Base-by-base conservation (phyloP, 2,113 vertebrate genomes). In the Paracanthobrama guichenoti region DNA sequence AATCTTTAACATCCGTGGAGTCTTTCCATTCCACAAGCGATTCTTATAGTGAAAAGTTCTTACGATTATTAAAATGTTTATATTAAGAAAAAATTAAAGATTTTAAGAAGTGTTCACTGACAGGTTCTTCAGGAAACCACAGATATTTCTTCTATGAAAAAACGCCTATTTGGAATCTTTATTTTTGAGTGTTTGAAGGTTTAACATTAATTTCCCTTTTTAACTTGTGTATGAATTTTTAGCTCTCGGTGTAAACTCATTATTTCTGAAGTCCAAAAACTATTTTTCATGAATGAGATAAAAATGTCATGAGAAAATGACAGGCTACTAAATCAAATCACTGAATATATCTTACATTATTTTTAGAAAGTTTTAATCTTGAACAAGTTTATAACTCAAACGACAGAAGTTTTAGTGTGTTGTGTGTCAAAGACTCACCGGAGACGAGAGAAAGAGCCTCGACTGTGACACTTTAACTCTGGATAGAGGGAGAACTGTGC, bases 351-450 rank as follows among this genome's bases (percentile, higher is more conserved):
- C 4, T 24, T 4, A 11, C 1, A n/a, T n/a, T n/a, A n/a, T 28
- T 64, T 28, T 64, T 18, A 66, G 24, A 64, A 28, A 28, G 18
- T 14, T 14, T n/a, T 62, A 1, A 14, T 64, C 3, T 66, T 35
- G 16, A 20, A 67, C 16, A 67, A 2, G 3, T 67, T 67, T 66
- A 64, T n/a, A 31, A 26, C 6, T 31, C 26, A 18, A 35, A 10
- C 2, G 16, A 31, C 26, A 66, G 64, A 28, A 0, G 24, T 5
- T 67, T 67, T 35, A 67, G 13, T 35, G 64, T 69, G 31, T 69
- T 71, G 35, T 71, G 67, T 71, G 39, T 71, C n/a, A 71, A n/a
- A 44, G 35, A 6, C 67, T 71, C 42, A 71, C 67, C 67, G 6
- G 39, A 71, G 66, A 64, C 28, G 26, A 28, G 60, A 20, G 64